Conservation (phyloP, 2,888 invertebrate species). For the Drosophila falleni region DNA sequence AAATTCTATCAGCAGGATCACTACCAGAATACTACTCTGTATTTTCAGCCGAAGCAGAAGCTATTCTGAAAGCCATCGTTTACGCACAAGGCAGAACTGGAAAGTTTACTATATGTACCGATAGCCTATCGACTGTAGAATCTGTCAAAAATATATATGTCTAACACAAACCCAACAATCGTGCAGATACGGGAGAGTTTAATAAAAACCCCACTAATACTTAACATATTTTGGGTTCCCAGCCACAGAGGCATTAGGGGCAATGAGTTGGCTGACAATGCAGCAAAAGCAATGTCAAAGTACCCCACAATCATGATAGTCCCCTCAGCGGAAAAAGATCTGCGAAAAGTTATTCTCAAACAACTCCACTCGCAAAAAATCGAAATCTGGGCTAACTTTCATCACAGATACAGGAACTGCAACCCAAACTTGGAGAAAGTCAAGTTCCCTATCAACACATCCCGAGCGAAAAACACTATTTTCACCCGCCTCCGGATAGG, state of each 20-base stretch:
- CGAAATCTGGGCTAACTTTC: neutral
- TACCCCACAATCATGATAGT: constrained; percentile 11
- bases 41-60: no score
- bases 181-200: neutral
- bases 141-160: neutral
- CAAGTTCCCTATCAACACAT: constrained; percentile 1
- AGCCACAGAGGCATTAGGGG: constrained; percentile 8
- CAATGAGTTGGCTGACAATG: constrained; percentile 5
- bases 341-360: constrained; percentile 3
- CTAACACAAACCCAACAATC: no score
- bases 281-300: constrained; percentile 11
- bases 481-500: constrained; percentile 21
- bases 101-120: no score
- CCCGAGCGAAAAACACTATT: constrained; percentile 11
- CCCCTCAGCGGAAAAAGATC: constrained; percentile 6
- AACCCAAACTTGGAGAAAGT: constrained; percentile 26
- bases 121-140: no score
- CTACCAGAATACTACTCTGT: constrained; percentile 5
- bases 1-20: constrained; percentile 9
- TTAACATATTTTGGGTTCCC: constrained; percentile 7
- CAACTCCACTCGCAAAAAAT: constrained; percentile 1
- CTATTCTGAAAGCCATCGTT: no score
- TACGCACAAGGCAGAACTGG: no score
- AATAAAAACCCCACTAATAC: constrained; percentile 2
- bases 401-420: constrained; percentile 6